These are phyloP conservation scores for Psammodynastes pulverulentus DNA, from an alignment of 2,113 vertebrate species.

Conservation along the genomic window DNA sequence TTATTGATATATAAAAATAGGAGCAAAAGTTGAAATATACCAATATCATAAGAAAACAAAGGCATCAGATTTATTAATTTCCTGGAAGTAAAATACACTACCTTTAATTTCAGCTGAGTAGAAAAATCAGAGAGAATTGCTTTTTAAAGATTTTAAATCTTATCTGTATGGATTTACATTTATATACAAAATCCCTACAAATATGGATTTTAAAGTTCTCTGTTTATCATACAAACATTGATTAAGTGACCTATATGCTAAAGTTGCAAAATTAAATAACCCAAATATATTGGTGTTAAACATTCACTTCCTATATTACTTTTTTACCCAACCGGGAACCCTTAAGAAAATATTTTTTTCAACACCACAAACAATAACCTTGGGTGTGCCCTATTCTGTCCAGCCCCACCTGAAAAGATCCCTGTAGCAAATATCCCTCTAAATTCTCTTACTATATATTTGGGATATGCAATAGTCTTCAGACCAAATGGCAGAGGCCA, in stretches of 20 bases:
- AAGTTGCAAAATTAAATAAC: background rate
- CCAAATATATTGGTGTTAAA: background rate
- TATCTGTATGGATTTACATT: background rate
- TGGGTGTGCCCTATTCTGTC: background rate
- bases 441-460: background rate
- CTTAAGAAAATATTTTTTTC: background rate
- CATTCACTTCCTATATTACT: background rate
- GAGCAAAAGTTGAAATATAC: background rate
- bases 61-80: background rate
- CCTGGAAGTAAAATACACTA: background rate
- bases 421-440: background rate
- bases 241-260: background rate
- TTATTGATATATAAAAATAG: background rate
- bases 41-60: background rate
- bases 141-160: background rate
- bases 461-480: background rate
- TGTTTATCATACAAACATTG: background rate
- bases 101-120: background rate
- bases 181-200: background rate
- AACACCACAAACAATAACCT: background rate
- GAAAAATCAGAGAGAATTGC: background rate
- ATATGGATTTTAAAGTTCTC: background rate
- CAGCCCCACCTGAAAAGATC: background rate
- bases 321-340: fast-evolving
- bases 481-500: background rate